Evolutionary conservation across 2,888 invertebrate species (phyloP), one percentile per base, ranked within the genome.

Genomic region (Microctonus aethiopoides): DNA sequence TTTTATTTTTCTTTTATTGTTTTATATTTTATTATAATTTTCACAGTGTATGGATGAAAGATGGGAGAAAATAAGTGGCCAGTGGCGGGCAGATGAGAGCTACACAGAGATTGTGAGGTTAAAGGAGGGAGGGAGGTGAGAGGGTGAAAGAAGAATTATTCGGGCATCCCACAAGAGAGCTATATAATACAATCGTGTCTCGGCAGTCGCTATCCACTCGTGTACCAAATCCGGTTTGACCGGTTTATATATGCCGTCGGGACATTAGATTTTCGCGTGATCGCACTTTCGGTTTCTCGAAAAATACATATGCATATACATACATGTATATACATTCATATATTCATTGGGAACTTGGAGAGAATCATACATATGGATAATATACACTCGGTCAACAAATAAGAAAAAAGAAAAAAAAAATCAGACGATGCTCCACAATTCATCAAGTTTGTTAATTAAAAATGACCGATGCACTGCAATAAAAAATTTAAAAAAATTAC

Each of bases 241-340:
- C 86, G 86, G 86, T 86, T 86, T 66, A 5, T 22, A 62, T 46
- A 46, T 46, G 46, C 68, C 81, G 82, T 79, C 80, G 83, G 81
- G 85, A 84, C 84, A 86, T 86, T 86, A 86, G 86, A 86, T 86
- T 86, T 86, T 86, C 86, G 86, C 85, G 85, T 85, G 86, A 84
- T 86, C 86, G 86, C 86, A 86, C 86, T 86, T 86, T 86, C 86
- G 84, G 86, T 86, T 86, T 86, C 86, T 82, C 84, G 85, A 85
- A 84, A 84, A 82, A 74, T 67, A 60, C 39, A n/a, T 60, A 52
- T 51, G 54, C 41, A 46, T 29, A 57, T 46, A 32, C 16, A 36
- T 60, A 7, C 22, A 32, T 22, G 29, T 24, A 41, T n/a, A 52
- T 20, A 10, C 1, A 10, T 46, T 16, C 22, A 46, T 51, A 7